phyloP scores from a whole-genome alignment of 2,888 invertebrate genomes.

The Halictus quadricinctus region DNA sequence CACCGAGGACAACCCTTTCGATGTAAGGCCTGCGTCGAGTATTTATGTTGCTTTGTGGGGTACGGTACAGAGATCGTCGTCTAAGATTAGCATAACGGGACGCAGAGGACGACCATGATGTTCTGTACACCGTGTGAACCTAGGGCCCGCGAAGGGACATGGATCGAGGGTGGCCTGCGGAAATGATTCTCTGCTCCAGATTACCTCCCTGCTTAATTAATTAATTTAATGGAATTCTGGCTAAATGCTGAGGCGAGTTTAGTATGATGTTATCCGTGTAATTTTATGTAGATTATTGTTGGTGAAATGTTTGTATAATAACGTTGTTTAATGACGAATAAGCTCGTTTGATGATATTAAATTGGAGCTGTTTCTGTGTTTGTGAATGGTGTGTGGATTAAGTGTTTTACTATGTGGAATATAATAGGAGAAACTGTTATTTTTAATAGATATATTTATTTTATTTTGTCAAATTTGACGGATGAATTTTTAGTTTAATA shows the following conservation, averaged over 20 bases:
- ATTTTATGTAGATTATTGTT: too few species aligned
- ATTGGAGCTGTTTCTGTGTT: too few species aligned
- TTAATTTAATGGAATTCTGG: background rate
- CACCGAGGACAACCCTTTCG: constrained; percentile 42
- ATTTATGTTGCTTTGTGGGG: constrained; percentile 31
- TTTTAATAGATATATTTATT: too few species aligned
- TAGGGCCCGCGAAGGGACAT: background rate
- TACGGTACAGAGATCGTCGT: constrained; percentile 11
- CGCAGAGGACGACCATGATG: background rate
- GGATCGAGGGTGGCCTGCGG: background rate
- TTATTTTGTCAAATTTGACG: too few species aligned
- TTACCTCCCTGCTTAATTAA: background rate
- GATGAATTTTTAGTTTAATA: too few species aligned
- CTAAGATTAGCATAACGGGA: constrained; percentile 17
- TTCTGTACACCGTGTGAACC: background rate
- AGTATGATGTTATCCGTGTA: too few species aligned
- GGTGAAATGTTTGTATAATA: too few species aligned
- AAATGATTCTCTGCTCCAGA: background rate
- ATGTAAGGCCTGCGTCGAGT: constrained; percentile 14
- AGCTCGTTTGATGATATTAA: too few species aligned
- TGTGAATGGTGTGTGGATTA: too few species aligned
- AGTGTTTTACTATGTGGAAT: too few species aligned
- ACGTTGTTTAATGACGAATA: too few species aligned
- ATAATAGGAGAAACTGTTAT: too few species aligned
- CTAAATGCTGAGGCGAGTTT: background rate